Percentiles rank a stretch among this genome's conserved stretches.
Evolutionary conservation across 2,888 invertebrate genomes (phyloP).

Genomic region (Ormyrus pomaceus): DNA sequence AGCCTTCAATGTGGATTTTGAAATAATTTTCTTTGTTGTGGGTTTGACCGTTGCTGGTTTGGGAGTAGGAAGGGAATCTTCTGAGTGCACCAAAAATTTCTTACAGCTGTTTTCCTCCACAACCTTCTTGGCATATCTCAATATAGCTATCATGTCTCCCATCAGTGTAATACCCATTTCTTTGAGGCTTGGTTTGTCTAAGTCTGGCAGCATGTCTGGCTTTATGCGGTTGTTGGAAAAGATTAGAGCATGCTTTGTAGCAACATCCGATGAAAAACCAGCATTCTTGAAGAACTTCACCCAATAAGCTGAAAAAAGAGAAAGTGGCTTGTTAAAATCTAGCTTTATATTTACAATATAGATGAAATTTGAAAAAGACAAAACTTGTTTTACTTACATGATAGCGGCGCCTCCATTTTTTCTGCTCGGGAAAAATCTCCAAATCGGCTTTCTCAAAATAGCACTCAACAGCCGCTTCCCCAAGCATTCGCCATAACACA

Average conservation of each 20-base stretch:
- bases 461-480: too few species aligned
- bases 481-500: neutral
- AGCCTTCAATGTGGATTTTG: conserved; percentile 63
- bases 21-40: conserved; percentile 62
- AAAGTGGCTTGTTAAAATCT: neutral
- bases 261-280: conserved; percentile 87
- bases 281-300: conserved; percentile 91
- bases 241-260: conserved; percentile 89
- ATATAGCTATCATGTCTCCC: conserved; percentile 82
- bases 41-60: conserved; percentile 58
- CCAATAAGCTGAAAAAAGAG: conserved; percentile 81
- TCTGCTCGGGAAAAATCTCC: too few species aligned
- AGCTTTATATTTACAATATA: too few species aligned
- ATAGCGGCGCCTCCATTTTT: too few species aligned
- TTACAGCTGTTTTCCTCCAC: conserved; percentile 76
- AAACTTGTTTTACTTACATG: too few species aligned
- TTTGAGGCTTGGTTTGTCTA: conserved; percentile 90
- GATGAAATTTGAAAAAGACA: too few species aligned
- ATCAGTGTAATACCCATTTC: conserved; percentile 90
- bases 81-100: conserved; percentile 70
- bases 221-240: conserved; percentile 92
- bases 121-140: conserved; percentile 80
- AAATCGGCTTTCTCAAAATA: neutral
- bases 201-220: conserved; percentile 89
- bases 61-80: conserved; percentile 61